Evolutionary conservation across 2,113 vertebrate species (phyloP).

Genomic region (Prochilodus magdalenae): DNA sequence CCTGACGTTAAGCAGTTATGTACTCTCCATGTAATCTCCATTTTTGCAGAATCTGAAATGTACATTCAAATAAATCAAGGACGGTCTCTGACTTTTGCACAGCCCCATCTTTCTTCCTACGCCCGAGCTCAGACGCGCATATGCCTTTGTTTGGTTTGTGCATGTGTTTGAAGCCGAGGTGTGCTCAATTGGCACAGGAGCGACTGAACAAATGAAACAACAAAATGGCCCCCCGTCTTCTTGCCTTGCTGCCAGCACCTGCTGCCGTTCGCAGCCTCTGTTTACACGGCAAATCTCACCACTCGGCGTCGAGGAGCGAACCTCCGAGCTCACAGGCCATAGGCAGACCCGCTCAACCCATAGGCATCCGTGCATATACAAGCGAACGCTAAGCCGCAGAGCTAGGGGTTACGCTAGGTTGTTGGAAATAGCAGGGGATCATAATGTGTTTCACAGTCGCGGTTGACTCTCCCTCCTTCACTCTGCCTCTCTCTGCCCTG

Average conservation of each 20-base stretch:
- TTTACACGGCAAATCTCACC: constrained; percentile 47
- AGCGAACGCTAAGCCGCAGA: constrained; percentile 10
- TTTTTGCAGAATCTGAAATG: no score
- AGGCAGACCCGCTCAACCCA: neutral
- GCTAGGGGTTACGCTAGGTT: constrained; percentile 12
- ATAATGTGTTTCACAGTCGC: constrained; percentile 42
- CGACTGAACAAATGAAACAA: constrained; percentile 43
- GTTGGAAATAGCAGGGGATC: constrained; percentile 16
- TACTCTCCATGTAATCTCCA: no score
- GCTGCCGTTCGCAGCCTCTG: constrained; percentile 34
- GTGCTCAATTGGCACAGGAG: constrained; percentile 29
- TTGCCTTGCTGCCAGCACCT: constrained; percentile 53
- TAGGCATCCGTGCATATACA: neutral
- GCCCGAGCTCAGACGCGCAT: neutral
- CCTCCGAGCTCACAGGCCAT: neutral
- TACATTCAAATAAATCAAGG: no score
- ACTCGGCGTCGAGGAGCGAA: neutral
- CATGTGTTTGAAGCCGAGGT: neutral
- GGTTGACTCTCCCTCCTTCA: constrained; percentile 27
- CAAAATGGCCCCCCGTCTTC: constrained; percentile 44
- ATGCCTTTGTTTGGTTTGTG: constrained; percentile 21
- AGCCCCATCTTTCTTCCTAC: no score
- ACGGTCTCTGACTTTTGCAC: no score
- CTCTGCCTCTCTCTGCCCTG: neutral
- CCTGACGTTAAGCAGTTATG: no score